Percentiles rank a stretch among this genome's conserved stretches.
Evolutionary conservation across 2,888 invertebrate genomes (phyloP).

Genomic region (Drosophila testacea): DNA sequence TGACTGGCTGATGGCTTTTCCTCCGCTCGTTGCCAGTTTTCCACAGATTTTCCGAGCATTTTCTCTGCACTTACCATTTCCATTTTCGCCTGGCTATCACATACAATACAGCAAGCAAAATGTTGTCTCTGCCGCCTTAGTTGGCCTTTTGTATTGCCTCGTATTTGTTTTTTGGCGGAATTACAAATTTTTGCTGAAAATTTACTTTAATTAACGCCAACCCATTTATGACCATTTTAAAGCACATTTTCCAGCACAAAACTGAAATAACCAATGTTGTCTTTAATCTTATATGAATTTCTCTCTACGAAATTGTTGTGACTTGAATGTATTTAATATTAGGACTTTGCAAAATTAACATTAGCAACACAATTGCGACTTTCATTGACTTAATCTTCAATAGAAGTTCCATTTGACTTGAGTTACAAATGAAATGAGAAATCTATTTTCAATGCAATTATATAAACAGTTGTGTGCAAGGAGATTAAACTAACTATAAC

Average conservation of each 20-base stretch:
- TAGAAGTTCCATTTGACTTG: background rate
- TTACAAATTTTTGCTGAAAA: constrained; percentile 58
- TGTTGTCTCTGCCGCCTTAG: constrained; percentile 48
- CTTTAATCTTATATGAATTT: background rate
- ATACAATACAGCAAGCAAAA: constrained; percentile 21
- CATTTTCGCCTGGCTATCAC: constrained; percentile 27
- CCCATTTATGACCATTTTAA: constrained; percentile 7
- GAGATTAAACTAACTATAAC: too few relatives aligned
- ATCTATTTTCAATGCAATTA: background rate
- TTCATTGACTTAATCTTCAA: background rate
- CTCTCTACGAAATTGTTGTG: background rate
- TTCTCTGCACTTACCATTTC: constrained; percentile 10
- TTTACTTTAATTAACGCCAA: constrained; percentile 57
- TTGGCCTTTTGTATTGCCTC: constrained; percentile 27
- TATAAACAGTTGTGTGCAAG: background rate
- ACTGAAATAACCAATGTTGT: background rate
- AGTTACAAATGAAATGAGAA: background rate
- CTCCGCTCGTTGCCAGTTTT: constrained; percentile 16
- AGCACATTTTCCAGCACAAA: background rate
- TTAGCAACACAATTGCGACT: background rate
- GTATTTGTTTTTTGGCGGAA: constrained; percentile 69
- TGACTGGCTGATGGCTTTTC: constrained; percentile 55
- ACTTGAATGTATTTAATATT: background rate
- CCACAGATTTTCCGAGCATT: constrained; percentile 34
- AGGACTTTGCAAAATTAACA: background rate